These are phyloP conservation scores for Andrena bucephala DNA, from an alignment of 2,888 invertebrate species.

Conservation along the genomic window DNA sequence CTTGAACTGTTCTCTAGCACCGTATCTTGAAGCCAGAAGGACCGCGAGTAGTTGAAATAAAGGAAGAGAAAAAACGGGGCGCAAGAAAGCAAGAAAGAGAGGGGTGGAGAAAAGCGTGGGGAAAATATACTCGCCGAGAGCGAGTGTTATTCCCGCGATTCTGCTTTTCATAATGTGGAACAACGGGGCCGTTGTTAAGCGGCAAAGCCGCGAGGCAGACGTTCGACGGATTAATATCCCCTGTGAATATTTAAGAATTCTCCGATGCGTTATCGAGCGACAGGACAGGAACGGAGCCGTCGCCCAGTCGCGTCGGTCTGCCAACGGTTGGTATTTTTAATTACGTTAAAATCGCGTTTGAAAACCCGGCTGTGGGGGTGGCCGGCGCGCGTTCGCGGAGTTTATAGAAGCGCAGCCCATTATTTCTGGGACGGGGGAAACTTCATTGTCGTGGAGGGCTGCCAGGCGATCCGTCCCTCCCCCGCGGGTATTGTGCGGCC, in stretches of 20 bases:
- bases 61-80: background rate
- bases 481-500: conserved; percentile 34
- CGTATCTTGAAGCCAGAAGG: conserved; percentile 43
- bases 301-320: background rate
- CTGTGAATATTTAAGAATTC: conserved; percentile 32
- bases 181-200: conserved; percentile 39
- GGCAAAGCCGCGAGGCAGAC: conserved; percentile 30
- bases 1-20: conserved; percentile 40
- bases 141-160: conserved; percentile 19
- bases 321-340: conserved; percentile 45
- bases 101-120: background rate
- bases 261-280: background rate
- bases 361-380: background rate
- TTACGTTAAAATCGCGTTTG: conserved; percentile 53
- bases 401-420: conserved; percentile 43
- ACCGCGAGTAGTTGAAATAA: conserved; percentile 19
- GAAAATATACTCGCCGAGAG: background rate
- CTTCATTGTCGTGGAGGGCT: conserved; percentile 50
- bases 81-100: too few relatives aligned
- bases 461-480: conserved; percentile 36
- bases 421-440: conserved; percentile 48
- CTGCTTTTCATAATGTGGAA: conserved; percentile 5
- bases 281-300: too few relatives aligned
- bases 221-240: conserved; percentile 24
- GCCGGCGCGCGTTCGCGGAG: conserved; percentile 11